Evolutionary conservation across 2,797 vertebrate genomes (phyloP).

Genomic region (Paratrypauchen microcephalus): DNA sequence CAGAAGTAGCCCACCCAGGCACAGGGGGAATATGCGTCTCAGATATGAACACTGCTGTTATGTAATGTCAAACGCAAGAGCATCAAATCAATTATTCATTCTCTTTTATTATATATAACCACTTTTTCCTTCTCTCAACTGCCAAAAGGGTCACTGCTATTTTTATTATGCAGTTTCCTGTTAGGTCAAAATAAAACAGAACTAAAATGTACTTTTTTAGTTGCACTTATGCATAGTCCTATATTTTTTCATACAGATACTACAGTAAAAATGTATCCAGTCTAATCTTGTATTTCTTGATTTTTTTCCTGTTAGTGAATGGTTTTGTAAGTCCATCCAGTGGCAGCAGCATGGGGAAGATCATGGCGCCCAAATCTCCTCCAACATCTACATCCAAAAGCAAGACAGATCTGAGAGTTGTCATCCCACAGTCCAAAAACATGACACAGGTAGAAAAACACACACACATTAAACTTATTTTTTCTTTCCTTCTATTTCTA

Average conservation of each 20-base stretch:
- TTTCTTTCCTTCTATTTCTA: neutral
- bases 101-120: slow-evolving; percentile 65
- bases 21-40: slow-evolving; percentile 20
- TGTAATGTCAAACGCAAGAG: slow-evolving; percentile 52
- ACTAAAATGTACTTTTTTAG: neutral
- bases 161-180: slow-evolving; percentile 12
- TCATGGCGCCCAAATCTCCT: slow-evolving; percentile 85
- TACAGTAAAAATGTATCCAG: neutral
- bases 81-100: slow-evolving; percentile 61
- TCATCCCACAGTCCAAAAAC: slow-evolving; percentile 91
- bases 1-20: neutral
- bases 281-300: slow-evolving; percentile 4
- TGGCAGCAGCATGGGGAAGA: slow-evolving; percentile 84
- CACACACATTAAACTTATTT: neutral
- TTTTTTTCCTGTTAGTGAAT: slow-evolving; percentile 78
- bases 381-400: slow-evolving; percentile 82
- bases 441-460: slow-evolving; percentile 85
- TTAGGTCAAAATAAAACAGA: neutral
- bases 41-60: slow-evolving; percentile 41
- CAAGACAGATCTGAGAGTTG: slow-evolving; percentile 90
- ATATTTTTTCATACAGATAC: neutral
- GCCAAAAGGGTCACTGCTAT: slow-evolving; percentile 12
- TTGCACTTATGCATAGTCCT: neutral
- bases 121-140: slow-evolving; percentile 22
- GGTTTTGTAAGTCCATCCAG: slow-evolving; percentile 83